phyloP scores from a whole-genome alignment of 2,113 vertebrate genomes.

The Tylochromis polylepis region DNA sequence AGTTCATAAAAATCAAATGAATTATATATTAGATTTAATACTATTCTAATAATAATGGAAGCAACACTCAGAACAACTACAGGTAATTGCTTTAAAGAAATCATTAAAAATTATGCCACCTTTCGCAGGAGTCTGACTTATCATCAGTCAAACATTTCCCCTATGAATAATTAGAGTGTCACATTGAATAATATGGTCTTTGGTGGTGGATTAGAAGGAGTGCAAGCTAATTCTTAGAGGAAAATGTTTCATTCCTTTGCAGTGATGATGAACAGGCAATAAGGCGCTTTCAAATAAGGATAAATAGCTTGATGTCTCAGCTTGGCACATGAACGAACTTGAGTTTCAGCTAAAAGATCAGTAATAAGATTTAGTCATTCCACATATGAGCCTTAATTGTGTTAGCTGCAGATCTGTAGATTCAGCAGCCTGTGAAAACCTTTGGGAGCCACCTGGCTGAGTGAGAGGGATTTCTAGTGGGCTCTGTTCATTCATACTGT shows the following conservation, averaged over 20 bases:
- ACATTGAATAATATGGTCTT: constrained; percentile 9
- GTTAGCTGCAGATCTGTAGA: not conserved
- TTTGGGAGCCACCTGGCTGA: constrained; percentile 19
- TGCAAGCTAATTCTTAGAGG: not conserved
- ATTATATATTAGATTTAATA: not conserved
- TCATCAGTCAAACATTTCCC: not conserved
- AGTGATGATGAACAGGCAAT: constrained; percentile 1
- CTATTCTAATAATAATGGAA: not conserved
- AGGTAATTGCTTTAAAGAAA: not conserved
- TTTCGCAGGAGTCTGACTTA: not conserved
- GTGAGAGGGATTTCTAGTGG: not conserved
- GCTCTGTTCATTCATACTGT: constrained; percentile 44
- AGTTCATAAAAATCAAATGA: not conserved
- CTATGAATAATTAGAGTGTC: constrained; percentile 15
- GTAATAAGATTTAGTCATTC: not conserved
- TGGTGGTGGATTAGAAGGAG: not conserved
- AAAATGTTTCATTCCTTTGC: not conserved
- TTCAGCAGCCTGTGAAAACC: not conserved
- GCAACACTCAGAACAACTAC: not conserved
- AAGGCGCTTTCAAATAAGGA: not conserved
- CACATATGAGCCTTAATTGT: not conserved
- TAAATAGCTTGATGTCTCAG: not conserved
- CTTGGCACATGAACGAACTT: not conserved
- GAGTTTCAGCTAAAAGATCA: not conserved
- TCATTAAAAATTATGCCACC: not conserved